Evolutionary conservation across 2,888 invertebrate genomes (phyloP).

Genomic region (Merodon equestris): DNA sequence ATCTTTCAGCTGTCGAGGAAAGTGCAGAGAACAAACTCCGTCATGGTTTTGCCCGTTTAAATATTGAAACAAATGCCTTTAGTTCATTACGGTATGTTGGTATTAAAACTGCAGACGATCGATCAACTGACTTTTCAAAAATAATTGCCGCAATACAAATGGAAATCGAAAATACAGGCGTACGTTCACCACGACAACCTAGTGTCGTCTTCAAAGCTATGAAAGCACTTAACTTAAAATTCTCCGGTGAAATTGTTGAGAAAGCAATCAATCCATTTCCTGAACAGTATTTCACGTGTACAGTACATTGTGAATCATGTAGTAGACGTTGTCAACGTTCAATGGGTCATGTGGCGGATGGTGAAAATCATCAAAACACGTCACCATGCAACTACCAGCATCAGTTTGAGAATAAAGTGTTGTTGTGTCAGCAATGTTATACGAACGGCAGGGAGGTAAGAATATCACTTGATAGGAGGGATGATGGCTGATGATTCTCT

Average conservation of each 20-base stretch:
- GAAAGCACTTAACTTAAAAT: constrained; percentile 87
- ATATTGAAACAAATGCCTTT: constrained; percentile 85
- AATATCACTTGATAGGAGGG: neutral
- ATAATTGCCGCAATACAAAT: constrained; percentile 81
- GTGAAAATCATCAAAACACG: constrained; percentile 81
- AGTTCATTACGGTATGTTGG: constrained; percentile 86
- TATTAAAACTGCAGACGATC: constrained; percentile 80
- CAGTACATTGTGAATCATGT: constrained; percentile 85
- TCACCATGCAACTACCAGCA: constrained; percentile 83
- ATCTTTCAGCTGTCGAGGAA: constrained; percentile 79
- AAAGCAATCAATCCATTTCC: constrained; percentile 84
- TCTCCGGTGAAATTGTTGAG: constrained; percentile 84
- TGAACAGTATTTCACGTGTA: constrained; percentile 89
- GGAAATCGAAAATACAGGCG: constrained; percentile 85
- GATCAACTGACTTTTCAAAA: constrained; percentile 82
- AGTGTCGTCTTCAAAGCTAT: constrained; percentile 84
- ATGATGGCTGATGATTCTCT: neutral
- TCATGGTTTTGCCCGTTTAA: constrained; percentile 82
- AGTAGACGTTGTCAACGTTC: constrained; percentile 82
- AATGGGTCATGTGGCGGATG: constrained; percentile 84
- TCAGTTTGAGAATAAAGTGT: constrained; percentile 86
- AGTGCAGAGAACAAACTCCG: constrained; percentile 83
- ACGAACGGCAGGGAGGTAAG: constrained; percentile 80
- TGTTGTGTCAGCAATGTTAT: constrained; percentile 83
- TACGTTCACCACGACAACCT: constrained; percentile 84